Evolutionary conservation across 2,888 invertebrate species (phyloP).

Genomic region (Ormyrus rosae): DNA sequence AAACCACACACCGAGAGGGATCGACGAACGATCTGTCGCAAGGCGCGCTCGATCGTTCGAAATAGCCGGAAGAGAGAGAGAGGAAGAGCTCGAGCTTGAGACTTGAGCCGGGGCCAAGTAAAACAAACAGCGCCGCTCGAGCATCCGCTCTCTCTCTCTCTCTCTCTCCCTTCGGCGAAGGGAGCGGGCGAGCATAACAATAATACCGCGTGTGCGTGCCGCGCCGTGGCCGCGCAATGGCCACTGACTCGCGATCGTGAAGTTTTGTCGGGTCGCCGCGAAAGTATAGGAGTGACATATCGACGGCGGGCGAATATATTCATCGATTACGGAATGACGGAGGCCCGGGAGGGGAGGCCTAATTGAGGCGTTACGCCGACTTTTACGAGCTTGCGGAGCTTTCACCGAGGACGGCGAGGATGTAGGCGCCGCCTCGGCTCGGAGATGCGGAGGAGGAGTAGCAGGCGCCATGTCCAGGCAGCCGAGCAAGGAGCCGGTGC

Average conservation of each 20-base stretch:
- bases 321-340: conserved; percentile 17
- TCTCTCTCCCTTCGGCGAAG: background rate
- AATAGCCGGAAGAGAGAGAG: background rate
- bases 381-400: too few relatives aligned
- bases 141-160: background rate
- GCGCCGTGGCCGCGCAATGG: conserved; percentile 46
- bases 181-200: background rate
- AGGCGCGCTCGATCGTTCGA: too few relatives aligned
- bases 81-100: conserved; percentile 31
- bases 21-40: background rate
- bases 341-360: background rate
- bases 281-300: background rate
- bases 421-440: too few relatives aligned
- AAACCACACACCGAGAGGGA: background rate
- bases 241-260: background rate
- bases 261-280: background rate
- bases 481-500: conserved; percentile 80
- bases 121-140: conserved; percentile 31
- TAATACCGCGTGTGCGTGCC: conserved; percentile 17
- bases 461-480: conserved; percentile 65
- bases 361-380: background rate
- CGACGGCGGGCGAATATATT: background rate
- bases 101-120: conserved; percentile 44
- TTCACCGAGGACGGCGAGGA: too few relatives aligned
- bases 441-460: too few relatives aligned